phyloP scores from a whole-genome alignment of 1,140 invertebrate species.

The Drosophila kepulauana region DNA sequence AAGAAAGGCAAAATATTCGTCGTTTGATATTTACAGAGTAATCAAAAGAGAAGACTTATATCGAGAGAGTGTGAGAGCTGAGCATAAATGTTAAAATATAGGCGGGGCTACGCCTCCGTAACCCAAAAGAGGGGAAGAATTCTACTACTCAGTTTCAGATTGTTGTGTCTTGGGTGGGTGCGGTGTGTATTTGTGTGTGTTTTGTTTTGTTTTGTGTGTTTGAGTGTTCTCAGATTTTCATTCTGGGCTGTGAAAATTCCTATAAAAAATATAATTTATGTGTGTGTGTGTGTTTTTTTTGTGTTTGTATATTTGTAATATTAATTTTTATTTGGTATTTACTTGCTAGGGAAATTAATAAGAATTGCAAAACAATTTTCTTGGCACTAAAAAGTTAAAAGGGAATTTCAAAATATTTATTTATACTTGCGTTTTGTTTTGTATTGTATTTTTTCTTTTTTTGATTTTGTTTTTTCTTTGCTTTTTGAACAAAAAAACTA shows the following conservation, averaged over 20 bases:
- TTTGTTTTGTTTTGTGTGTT: constrained; percentile 28
- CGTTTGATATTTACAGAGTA: constrained; percentile 69
- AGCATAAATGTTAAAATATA: constrained; percentile 53
- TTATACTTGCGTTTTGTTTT: not conserved
- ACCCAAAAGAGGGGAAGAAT: constrained; percentile 26
- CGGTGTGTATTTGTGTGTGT: constrained; percentile 18
- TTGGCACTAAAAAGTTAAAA: constrained; percentile 65
- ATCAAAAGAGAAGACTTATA: constrained; percentile 42
- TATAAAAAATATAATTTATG: constrained; percentile 80
- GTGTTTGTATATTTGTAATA: constrained; percentile 37
- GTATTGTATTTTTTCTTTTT: constrained; percentile 4
- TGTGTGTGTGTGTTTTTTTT: constrained; percentile 45
- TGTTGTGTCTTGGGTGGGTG: constrained; percentile 29
- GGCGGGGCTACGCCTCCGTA: constrained; percentile 58
- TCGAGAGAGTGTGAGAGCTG: constrained; percentile 37
- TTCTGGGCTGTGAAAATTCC: constrained; percentile 56
- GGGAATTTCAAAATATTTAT: constrained; percentile 18
- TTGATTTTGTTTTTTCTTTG: constrained; percentile 7
- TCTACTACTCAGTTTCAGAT: constrained; percentile 29
- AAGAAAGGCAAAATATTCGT: constrained; percentile 70
- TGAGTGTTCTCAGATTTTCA: constrained; percentile 22
- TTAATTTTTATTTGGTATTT: constrained; percentile 31
- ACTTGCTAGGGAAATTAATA: constrained; percentile 58
- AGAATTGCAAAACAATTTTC: constrained; percentile 61
- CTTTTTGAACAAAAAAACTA: constrained; percentile 51